These are phyloP conservation scores for Phoxinus dragarum DNA, from an alignment of 2,797 vertebrate species.

Conservation along the genomic window DNA sequence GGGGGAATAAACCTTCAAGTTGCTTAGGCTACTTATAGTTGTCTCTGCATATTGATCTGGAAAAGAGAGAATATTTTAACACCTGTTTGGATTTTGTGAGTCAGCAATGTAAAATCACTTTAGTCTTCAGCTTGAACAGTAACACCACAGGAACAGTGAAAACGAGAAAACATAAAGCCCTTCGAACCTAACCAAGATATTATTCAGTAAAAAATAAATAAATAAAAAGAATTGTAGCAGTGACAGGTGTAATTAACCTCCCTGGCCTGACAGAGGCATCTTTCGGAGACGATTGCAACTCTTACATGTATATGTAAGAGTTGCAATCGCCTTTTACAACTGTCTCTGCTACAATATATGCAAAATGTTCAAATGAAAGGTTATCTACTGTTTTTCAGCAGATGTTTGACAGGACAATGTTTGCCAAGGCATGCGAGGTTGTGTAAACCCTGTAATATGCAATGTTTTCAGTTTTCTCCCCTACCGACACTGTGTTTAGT, in stretches of 20 bases:
- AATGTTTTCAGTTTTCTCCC: not conserved
- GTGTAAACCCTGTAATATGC: not conserved
- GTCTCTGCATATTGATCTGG: slow-evolving; percentile 7
- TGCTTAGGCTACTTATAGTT: slow-evolving; percentile 18
- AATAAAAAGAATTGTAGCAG: not conserved
- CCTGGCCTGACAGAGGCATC: not conserved
- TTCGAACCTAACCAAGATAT: not conserved
- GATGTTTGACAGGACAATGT: not conserved
- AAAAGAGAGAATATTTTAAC: slow-evolving; percentile 14
- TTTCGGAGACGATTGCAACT: not conserved
- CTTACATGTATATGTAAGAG: not conserved
- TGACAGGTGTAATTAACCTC: slow-evolving; percentile 6
- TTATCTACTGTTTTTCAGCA: slow-evolving; percentile 4
- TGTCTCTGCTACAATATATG: slow-evolving; percentile 2
- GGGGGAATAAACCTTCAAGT: not conserved
- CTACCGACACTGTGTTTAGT: not conserved
- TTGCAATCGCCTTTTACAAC: not conserved
- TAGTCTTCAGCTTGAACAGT: not conserved
- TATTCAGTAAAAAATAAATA: not conserved
- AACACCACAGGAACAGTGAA: not conserved
- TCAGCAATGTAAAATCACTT: slow-evolving; percentile 14
- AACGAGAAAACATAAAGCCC: not conserved
- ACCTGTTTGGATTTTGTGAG: slow-evolving; percentile 1
- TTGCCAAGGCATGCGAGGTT: not conserved
- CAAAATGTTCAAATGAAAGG: not conserved